These are phyloP conservation scores for Euura lappo DNA, from an alignment of 1,140 invertebrate genomes.

Conservation along the genomic window DNA sequence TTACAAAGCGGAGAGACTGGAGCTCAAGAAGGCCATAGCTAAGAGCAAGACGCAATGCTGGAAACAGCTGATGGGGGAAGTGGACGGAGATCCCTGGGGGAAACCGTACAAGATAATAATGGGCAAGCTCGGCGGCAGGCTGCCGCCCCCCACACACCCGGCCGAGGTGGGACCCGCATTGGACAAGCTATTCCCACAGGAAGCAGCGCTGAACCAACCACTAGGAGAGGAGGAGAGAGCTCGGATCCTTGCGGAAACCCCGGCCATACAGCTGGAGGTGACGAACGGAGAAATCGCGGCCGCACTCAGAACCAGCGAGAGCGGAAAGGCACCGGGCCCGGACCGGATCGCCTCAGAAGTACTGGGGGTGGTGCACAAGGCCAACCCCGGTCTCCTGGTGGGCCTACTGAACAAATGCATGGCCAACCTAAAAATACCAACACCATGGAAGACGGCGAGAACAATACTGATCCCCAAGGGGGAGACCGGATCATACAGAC, in stretches of 20 bases:
- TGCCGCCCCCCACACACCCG: too few species aligned
- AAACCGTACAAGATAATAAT: too few species aligned
- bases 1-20: too few species aligned
- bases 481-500: slow-evolving; percentile 23
- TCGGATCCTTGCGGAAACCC: too few species aligned
- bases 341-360: slow-evolving; percentile 23
- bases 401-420: slow-evolving; percentile 25
- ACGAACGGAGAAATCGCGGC: slow-evolving; percentile 20
- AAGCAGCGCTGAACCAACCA: too few species aligned
- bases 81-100: background rate
- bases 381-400: slow-evolving; percentile 15
- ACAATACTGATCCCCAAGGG: slow-evolving; percentile 26
- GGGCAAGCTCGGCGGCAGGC: too few species aligned
- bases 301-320: slow-evolving; percentile 14
- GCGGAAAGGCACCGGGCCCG: slow-evolving; percentile 28
- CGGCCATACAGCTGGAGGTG: background rate
- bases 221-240: too few species aligned
- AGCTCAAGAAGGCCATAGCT: slow-evolving; percentile 13
- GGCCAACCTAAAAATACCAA: slow-evolving; percentile 19
- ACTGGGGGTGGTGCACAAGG: slow-evolving; percentile 11
- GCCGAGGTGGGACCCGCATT: background rate
- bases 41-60: slow-evolving; percentile 27
- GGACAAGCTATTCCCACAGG: too few species aligned
- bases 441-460: slow-evolving; percentile 25
- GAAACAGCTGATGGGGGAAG: slow-evolving; percentile 27